Percentiles rank a stretch among this genome's conserved stretches.
These are phyloP conservation scores for Diadophis punctatus DNA, from an alignment of 2,113 vertebrate genomes.

Conservation along the genomic window DNA sequence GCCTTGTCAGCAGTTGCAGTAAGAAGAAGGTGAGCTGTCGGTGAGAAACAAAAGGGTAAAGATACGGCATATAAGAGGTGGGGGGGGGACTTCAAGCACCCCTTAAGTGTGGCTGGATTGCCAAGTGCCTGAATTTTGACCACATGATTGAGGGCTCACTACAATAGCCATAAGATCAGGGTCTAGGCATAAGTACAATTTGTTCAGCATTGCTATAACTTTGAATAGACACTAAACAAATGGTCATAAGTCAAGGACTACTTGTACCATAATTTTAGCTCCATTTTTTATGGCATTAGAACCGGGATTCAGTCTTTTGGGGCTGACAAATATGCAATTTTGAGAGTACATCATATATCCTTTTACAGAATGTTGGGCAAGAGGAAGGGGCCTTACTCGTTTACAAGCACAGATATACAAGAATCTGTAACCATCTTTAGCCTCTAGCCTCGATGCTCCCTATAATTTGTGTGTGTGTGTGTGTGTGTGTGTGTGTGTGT, in stretches of 20 bases:
- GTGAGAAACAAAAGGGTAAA: neutral
- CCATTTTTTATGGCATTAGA: neutral
- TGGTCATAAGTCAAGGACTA: neutral
- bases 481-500: too few species aligned
- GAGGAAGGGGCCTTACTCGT: neutral
- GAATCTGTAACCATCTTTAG: neutral
- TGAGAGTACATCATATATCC: neutral
- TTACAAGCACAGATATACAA: neutral
- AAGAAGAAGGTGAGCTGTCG: neutral
- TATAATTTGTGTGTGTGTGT: too few species aligned
- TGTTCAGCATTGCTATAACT: neutral
- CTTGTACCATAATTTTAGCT: neutral
- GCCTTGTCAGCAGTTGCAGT: neutral
- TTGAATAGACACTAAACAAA: neutral
- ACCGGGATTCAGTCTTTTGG: neutral
- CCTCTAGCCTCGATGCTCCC: neutral
- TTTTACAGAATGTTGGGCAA: neutral
- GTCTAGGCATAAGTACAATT: neutral
- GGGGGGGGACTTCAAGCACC: neutral
- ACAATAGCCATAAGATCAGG: neutral
- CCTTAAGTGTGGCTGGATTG: neutral
- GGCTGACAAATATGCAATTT: neutral
- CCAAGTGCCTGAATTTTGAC: neutral
- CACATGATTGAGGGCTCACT: neutral
- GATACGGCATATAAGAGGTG: too few species aligned